These are phyloP conservation scores for Cremastobaeus sp. DNA, from an alignment of 2,888 invertebrate genomes.

Conservation along the genomic window DNA sequence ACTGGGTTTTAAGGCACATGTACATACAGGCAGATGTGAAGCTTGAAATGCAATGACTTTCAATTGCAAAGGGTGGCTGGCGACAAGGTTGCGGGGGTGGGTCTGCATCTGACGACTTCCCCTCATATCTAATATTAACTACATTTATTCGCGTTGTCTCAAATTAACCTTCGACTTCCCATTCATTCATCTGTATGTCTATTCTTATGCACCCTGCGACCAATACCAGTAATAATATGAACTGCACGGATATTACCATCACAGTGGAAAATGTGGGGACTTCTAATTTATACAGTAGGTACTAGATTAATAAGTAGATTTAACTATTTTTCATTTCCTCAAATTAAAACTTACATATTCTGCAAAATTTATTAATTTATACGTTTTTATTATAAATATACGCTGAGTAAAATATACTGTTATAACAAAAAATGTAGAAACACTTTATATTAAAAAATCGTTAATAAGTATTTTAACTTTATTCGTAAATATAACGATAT, in stretches of 20 bases:
- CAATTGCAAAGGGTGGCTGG: slow-evolving; percentile 67
- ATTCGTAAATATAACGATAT: no score
- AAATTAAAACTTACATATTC: no score
- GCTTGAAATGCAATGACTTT: slow-evolving; percentile 67
- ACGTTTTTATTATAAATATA: no score
- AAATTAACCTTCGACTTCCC: slow-evolving; percentile 75
- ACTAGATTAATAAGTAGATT: slow-evolving; percentile 46
- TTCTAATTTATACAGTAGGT: slow-evolving; percentile 36
- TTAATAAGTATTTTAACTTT: no score
- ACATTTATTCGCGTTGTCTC: slow-evolving; percentile 78
- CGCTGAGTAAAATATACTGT: no score
- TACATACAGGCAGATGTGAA: slow-evolving; percentile 69
- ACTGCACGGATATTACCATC: slow-evolving; percentile 70
- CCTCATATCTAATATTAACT: slow-evolving; percentile 76
- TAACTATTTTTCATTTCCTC: no score
- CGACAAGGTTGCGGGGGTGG: slow-evolving; percentile 68
- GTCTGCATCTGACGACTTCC: slow-evolving; percentile 60
- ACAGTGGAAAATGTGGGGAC: slow-evolving; percentile 64
- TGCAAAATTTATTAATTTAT: no score
- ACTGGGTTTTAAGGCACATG: slow-evolving; percentile 27
- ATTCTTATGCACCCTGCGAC: slow-evolving; percentile 59
- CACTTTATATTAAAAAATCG: no score
- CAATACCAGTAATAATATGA: slow-evolving; percentile 68
- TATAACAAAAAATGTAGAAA: no score
- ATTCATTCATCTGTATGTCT: slow-evolving; percentile 65